These are phyloP conservation scores for Apeltes quadracus DNA, from an alignment of 2,113 vertebrate species.

Conservation along the genomic window DNA sequence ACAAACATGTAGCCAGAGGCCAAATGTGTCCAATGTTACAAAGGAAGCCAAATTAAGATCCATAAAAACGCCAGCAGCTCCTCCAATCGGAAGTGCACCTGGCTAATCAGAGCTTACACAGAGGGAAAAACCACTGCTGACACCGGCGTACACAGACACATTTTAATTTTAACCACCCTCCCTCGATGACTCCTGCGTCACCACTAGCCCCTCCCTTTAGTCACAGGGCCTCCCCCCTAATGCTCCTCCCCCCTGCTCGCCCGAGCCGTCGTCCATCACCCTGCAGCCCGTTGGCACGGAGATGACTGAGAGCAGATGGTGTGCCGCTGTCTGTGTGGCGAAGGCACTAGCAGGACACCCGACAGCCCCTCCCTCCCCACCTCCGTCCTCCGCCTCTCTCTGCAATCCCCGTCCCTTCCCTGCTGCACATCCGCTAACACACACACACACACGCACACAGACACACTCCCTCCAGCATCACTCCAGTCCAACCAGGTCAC, in stretches of 20 bases:
- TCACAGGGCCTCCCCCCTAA: constrained; percentile 2
- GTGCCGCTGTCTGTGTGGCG: constrained; percentile 70
- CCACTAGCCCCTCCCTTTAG: constrained; percentile 35
- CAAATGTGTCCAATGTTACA: constrained; percentile 66
- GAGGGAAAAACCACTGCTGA: constrained; percentile 32
- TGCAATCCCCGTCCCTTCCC: constrained; percentile 41
- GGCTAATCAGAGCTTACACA: constrained; percentile 47
- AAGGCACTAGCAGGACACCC: constrained; percentile 75
- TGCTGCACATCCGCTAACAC: constrained; percentile 46
- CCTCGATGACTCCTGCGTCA: constrained; percentile 20
- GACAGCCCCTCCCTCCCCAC: constrained; percentile 55
- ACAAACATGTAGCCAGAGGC: constrained; percentile 53
- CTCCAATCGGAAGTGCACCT: constrained; percentile 62
- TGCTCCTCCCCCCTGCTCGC: constrained; percentile 39
- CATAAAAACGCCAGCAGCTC: constrained; percentile 35
- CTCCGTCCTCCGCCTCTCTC: constrained; percentile 28
- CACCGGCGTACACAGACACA: constrained; percentile 28
- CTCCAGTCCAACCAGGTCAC: constrained; percentile 71
- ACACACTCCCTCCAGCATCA: constrained; percentile 55
- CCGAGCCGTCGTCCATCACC: constrained; percentile 71
- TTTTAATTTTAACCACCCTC: constrained; percentile 30
- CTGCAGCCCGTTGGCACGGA: constrained; percentile 76
- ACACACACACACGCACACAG: constrained; percentile 35
- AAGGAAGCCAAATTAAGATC: constrained; percentile 66
- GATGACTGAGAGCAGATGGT: constrained; percentile 78